Base-by-base conservation (phyloP, 2,888 invertebrate species). In the Nowickia ferox region DNA sequence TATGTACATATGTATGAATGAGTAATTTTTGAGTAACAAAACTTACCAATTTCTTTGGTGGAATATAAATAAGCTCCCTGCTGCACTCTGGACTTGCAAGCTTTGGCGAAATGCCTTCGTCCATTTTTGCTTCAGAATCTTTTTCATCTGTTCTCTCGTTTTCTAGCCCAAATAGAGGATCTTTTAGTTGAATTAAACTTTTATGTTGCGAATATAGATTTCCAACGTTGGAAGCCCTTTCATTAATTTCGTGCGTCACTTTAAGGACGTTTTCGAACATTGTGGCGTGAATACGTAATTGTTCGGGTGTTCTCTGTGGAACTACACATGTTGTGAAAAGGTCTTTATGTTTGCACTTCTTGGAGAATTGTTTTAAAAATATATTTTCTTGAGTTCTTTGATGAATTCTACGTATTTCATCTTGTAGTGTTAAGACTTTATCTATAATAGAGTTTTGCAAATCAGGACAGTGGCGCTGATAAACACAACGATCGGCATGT, bases 1-100 rank as follows among this genome's bases (percentile, higher is more conserved):
- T 59, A 13, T 59, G 59, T 40, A 61, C 15, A 19, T 17, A 11
- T 1, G 8, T 19, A 1, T 30, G 30, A 30, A 30, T 30, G 30
- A 30, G 10, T 22, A 9, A 13, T 42, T 63, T 19, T 40, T 9
- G 19, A 17, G 19, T 53, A 53, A 38, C 6, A 40, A 40, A 44
- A 87, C 92, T 90, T 84, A 92, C 91, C 89, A 92, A 87, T 53
- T 88, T 90, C 53, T 88, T 88, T 30, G 91, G 88, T 9, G 91
- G 92, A 53, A 89, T 80, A 42, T 88, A 88, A 22, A 92, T 90
- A 69, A 88, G 76, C 9, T 89, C 88, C 38, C 88, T 86, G 76
- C 90, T 91, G 66, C 91, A 91, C 5, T 89, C 88, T 1, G 91
- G 90, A 10, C 89, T 89, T 1, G 91, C 92, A 11, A 86, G 22